Percentiles rank a stretch among this genome's conserved stretches.
phyloP scores from a whole-genome alignment of 2,797 vertebrate genomes.

The Vireo griseus region DNA sequence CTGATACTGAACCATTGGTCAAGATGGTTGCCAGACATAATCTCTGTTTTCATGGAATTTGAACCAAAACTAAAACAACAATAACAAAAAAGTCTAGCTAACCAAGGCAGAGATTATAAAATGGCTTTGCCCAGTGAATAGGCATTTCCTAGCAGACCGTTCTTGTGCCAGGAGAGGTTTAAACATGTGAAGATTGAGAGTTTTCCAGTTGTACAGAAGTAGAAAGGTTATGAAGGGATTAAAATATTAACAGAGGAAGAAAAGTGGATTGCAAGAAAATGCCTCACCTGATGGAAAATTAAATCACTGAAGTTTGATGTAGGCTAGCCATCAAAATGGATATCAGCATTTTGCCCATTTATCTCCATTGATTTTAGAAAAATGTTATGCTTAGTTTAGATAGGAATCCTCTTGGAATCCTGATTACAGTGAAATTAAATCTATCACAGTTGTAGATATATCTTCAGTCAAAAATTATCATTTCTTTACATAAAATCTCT shows the following conservation, averaged over 20 bases:
- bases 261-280: not conserved
- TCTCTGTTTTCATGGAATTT: not conserved
- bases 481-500: not conserved
- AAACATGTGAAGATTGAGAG: not conserved
- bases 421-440: not conserved
- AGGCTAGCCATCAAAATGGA: not conserved
- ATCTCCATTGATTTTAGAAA: not conserved
- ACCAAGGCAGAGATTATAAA: not conserved
- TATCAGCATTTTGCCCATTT: not conserved
- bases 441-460: not conserved
- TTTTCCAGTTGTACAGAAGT: not conserved
- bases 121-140: not conserved
- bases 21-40: not conserved
- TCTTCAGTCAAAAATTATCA: not conserved
- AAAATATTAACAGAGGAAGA: not conserved
- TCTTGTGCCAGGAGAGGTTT: not conserved
- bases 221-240: not conserved
- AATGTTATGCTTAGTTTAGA: not conserved
- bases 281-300: not conserved
- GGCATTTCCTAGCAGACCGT: not conserved
- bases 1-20: not conserved
- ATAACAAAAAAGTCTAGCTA: not conserved
- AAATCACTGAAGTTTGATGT: not conserved
- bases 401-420: not conserved
- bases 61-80: not conserved